phyloP scores from a whole-genome alignment of 2,113 vertebrate genomes.

The Tetrao urogallus region DNA sequence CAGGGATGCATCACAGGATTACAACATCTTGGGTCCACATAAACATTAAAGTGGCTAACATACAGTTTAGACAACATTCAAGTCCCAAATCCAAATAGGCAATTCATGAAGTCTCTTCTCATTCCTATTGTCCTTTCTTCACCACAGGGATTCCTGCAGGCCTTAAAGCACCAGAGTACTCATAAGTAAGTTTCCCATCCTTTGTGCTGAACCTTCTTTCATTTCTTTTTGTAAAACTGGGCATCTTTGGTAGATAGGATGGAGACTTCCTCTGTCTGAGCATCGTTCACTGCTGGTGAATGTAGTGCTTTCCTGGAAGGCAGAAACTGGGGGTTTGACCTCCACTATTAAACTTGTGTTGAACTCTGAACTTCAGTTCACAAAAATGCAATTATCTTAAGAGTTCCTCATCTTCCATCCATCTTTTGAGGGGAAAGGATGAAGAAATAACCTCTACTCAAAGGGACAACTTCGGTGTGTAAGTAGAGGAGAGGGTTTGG shows the following conservation, averaged over 20 bases:
- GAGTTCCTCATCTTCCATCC: not conserved
- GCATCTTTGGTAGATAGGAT: not conserved
- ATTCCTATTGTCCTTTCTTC: not conserved
- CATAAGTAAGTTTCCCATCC: not conserved
- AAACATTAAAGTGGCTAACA: not conserved
- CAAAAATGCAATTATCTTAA: not conserved
- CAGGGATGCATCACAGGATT: not conserved
- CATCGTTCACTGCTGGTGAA: not conserved
- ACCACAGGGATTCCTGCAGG: not conserved
- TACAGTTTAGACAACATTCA: not conserved
- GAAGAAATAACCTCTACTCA: not conserved
- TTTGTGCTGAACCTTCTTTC: not conserved
- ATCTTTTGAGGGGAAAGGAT: not conserved
- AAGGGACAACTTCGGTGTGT: not conserved
- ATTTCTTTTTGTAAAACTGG: accelerated
- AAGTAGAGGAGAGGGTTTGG: not conserved
- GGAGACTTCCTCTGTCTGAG: not conserved
- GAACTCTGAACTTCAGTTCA: not conserved
- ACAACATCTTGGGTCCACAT: not conserved
- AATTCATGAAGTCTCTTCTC: not conserved
- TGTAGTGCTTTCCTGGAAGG: not conserved
- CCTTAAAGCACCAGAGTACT: not conserved
- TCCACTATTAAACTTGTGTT: not conserved
- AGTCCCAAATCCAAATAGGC: not conserved
- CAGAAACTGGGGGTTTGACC: not conserved